Evolutionary conservation across 2,113 vertebrate species (phyloP), one percentile per base, ranked within the genome.

Genomic region (Solea senegalensis): DNA sequence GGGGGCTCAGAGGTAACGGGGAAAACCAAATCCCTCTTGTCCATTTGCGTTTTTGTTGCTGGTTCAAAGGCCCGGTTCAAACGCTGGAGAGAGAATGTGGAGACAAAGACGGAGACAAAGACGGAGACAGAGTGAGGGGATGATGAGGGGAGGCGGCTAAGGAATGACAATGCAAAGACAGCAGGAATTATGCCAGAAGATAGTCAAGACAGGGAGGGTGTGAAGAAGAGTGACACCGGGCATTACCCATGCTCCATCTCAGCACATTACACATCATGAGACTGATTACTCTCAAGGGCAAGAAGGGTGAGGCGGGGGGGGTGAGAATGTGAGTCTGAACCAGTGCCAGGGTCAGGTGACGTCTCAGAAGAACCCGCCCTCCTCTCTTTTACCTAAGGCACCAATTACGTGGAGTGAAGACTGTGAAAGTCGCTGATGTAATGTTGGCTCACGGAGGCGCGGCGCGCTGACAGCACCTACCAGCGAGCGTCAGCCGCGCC

Each of bases 61-160:
- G 89, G 91, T 92, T 93, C 90, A 92, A 88, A 92, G 92, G 84
- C 88, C 85, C 52, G 82, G 89, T 92, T 92, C 91, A 93, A 93
- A 92, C 82, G 55, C 66, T 9, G 65, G 60, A 39, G 67, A 73
- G 56, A 55, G 34, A 63, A 40, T n/a, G 59, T 48, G 28, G 54
- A 4, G 12, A 81, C 28, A 46, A 66, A 41, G 72, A 62, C 49
- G 28, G 54, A 4, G 12, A 81, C 28, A 46, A 66, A 41, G 72
- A 62, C 49, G 53, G 60, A 69, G 78, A 75, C 44, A 68, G 68
- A 52, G 58, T 0, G 52, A 21, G 40, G 59, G 69, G 52, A 66
- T 81, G 66, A 87, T 72, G 40, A 65, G n/a, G 10, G 6, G 45
- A 77, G 84, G 86, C 76, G 77, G 76, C 34, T 80, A 34, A 66